Percentiles rank a stretch among this genome's conserved stretches.
Conservation (phyloP, 2,113 vertebrate species). For the Pterocles orientalis region DNA sequence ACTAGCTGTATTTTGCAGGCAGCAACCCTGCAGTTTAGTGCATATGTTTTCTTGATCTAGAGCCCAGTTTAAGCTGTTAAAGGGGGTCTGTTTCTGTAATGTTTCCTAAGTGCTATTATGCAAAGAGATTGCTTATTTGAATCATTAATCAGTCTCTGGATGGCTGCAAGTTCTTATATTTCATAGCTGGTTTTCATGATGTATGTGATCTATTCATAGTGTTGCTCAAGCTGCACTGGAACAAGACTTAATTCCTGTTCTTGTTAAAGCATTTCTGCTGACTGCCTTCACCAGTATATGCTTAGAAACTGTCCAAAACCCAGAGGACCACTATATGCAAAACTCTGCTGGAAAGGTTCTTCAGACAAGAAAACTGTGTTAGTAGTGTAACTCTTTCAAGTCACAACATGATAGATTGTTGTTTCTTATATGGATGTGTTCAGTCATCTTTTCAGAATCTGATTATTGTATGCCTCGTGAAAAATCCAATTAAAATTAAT, state of each 20-base stretch:
- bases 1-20: conserved; percentile 28
- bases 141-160: conserved; percentile 61
- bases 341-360: background rate
- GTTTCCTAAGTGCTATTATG: conserved; percentile 63
- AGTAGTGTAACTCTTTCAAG: conserved; percentile 1
- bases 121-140: conserved; percentile 66
- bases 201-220: conserved; percentile 36
- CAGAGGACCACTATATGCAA: background rate
- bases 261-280: conserved; percentile 44
- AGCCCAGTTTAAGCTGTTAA: conserved; percentile 65
- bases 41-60: conserved; percentile 67
- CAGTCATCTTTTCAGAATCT: conserved; percentile 13
- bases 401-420: background rate
- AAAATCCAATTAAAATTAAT: conserved; percentile 35
- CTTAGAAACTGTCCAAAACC: background rate
- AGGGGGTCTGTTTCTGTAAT: conserved; percentile 56
- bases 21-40: conserved; percentile 34
- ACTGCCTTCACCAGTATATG: background rate
- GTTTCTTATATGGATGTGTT: background rate
- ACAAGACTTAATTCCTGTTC: conserved; percentile 24
- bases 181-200: conserved; percentile 56
- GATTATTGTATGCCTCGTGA: background rate
- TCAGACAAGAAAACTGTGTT: background rate
- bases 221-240: conserved; percentile 23
- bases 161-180: conserved; percentile 57